These are phyloP conservation scores for Dermochelys coriacea DNA, from an alignment of 2,797 vertebrate genomes.

Conservation along the genomic window DNA sequence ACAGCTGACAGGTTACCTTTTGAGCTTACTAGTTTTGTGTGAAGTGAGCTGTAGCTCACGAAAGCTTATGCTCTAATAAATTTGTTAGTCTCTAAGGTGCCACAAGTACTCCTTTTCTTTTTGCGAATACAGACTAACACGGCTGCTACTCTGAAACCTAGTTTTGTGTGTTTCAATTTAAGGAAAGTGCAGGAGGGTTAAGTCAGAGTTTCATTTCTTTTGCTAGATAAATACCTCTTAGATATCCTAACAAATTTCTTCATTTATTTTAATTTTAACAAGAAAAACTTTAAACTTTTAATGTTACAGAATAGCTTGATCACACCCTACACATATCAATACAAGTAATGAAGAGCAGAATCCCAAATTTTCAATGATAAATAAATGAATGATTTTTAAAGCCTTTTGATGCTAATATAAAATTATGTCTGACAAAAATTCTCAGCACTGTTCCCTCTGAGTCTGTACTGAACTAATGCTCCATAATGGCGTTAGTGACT, in stretches of 20 bases:
- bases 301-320: background rate
- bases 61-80: too few relatives aligned
- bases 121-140: too few relatives aligned
- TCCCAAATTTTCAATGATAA: background rate
- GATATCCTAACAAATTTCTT: background rate
- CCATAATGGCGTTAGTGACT: background rate
- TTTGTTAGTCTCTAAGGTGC: too few relatives aligned
- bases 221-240: background rate
- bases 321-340: background rate
- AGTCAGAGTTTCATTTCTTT: background rate
- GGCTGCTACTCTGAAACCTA: too few relatives aligned
- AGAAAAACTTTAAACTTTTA: background rate
- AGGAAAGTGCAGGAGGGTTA: background rate
- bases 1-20: background rate
- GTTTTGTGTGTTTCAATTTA: background rate
- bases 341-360: background rate
- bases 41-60: too few relatives aligned
- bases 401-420: rapidly evolving
- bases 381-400: background rate
- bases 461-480: background rate
- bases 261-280: background rate
- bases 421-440: background rate
- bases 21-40: background rate
- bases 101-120: too few relatives aligned
- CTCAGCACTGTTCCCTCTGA: background rate